Evolutionary conservation across 2,113 vertebrate species (phyloP).

Genomic region (Ammodramus savannarum): DNA sequence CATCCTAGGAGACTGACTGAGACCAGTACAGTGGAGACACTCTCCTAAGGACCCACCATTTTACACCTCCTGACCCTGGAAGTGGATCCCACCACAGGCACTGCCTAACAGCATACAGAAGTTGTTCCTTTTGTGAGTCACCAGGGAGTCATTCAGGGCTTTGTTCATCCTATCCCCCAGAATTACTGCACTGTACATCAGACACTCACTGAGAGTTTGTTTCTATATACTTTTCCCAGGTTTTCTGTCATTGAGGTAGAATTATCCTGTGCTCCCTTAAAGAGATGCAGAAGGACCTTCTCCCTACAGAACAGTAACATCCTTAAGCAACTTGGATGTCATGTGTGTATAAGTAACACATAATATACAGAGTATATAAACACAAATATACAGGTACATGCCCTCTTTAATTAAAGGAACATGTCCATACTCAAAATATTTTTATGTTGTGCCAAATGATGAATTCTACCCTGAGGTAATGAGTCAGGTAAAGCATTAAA

Average conservation of each 20-base stretch:
- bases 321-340: not conserved
- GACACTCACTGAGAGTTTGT: not conserved
- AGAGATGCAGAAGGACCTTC: not conserved
- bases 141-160: not conserved
- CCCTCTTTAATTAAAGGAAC: slow-evolving; percentile 43
- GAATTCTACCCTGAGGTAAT: slow-evolving; percentile 22
- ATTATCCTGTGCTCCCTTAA: not conserved
- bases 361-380: not conserved
- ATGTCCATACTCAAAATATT: slow-evolving; percentile 46
- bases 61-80: not conserved
- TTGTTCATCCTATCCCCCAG: not conserved
- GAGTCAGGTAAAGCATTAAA: slow-evolving; percentile 34
- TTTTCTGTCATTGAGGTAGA: not conserved
- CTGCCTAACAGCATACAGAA: not conserved
- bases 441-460: slow-evolving; percentile 52
- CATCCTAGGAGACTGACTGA: not conserved
- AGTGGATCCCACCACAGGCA: not conserved
- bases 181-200: not conserved
- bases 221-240: not conserved
- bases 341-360: not conserved
- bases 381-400: slow-evolving; percentile 29
- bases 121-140: not conserved
- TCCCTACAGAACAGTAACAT: not conserved
- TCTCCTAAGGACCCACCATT: not conserved
- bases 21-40: not conserved